Conservation (phyloP, 2,113 vertebrate species). For the Plestiodon gilberti region DNA sequence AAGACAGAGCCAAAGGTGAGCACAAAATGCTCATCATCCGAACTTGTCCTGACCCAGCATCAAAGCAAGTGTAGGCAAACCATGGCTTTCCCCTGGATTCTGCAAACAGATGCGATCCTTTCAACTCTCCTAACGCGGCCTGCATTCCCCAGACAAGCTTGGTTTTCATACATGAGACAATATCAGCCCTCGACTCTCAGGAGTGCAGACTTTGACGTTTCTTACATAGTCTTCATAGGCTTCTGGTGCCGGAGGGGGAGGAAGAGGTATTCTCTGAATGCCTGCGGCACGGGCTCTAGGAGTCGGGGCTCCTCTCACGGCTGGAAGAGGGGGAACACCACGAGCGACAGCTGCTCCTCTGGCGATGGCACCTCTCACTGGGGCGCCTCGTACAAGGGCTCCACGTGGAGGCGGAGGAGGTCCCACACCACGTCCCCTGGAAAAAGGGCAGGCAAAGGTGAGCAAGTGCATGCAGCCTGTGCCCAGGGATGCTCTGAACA, state of each 20-base stretch:
- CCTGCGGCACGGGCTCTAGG: constrained; percentile 85
- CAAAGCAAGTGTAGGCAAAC: background rate
- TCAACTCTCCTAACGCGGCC: background rate
- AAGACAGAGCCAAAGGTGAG: background rate
- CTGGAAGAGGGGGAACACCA: constrained; percentile 82
- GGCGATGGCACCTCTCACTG: constrained; percentile 81
- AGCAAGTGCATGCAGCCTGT: background rate
- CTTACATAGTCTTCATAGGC: constrained; percentile 93
- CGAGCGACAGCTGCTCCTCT: constrained; percentile 85
- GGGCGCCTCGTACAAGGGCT: constrained; percentile 84
- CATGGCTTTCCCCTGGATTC: too few species aligned
- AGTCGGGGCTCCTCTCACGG: constrained; percentile 80
- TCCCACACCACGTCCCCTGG: constrained; percentile 89
- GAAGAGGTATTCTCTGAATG: constrained; percentile 89
- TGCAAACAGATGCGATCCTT: background rate
- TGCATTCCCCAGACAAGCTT: background rate
- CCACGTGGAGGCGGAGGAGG: constrained; percentile 81
- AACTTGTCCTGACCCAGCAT: background rate
- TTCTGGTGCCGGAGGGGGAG: constrained; percentile 83
- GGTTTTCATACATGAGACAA: too few species aligned
- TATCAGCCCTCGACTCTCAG: background rate
- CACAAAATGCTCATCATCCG: background rate
- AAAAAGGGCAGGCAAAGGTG: constrained; percentile 30
- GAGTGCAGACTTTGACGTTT: background rate
- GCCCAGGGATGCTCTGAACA: accelerated